Evolutionary conservation across 2,888 invertebrate genomes (phyloP).

Genomic region (Callosobruchus maculatus): DNA sequence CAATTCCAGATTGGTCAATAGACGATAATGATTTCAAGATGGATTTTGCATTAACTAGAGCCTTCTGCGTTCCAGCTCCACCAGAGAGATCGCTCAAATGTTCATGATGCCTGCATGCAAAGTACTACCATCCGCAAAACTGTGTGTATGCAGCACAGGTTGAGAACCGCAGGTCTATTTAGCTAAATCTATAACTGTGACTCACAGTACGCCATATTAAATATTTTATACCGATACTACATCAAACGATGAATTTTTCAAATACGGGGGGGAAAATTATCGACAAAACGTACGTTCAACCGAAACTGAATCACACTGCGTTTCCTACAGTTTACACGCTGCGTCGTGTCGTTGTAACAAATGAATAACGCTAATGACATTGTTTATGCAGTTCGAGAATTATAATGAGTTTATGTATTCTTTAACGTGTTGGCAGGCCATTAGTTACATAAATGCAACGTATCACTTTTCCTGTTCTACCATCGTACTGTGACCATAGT

Average conservation of each 20-base stretch:
- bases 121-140: too few relatives aligned
- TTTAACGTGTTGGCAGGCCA: background rate
- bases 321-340: background rate
- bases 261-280: background rate
- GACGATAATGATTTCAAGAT: too few relatives aligned
- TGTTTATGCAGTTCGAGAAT: background rate
- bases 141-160: too few relatives aligned
- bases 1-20: too few relatives aligned
- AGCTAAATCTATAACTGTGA: background rate
- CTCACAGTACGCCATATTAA: background rate
- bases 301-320: background rate
- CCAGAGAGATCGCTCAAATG: too few relatives aligned
- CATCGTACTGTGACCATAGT: background rate
- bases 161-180: too few relatives aligned
- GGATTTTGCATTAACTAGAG: too few relatives aligned
- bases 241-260: background rate
- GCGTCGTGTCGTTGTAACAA: background rate
- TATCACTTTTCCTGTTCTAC: background rate
- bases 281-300: background rate
- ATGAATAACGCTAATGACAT: background rate
- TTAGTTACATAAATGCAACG: background rate
- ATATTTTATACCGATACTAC: background rate
- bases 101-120: too few relatives aligned
- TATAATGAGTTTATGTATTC: background rate
- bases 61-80: too few relatives aligned